phyloP scores from a whole-genome alignment of 2,113 vertebrate genomes.

The Pholis gunnellus region DNA sequence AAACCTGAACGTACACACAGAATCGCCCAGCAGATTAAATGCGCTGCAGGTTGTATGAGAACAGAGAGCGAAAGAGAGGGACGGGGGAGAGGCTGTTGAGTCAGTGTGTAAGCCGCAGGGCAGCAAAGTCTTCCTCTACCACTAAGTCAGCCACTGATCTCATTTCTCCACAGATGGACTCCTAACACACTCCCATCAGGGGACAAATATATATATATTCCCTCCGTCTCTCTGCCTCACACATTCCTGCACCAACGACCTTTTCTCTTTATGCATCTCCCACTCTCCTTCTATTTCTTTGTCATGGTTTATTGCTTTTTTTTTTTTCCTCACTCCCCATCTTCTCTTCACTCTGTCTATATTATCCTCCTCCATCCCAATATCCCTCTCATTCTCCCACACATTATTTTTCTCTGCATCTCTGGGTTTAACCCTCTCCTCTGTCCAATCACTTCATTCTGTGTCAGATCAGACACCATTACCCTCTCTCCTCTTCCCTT shows the following conservation, averaged over 20 bases:
- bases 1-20: constrained; percentile 25
- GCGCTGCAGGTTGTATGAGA: constrained; percentile 69
- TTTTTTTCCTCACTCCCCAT: not conserved
- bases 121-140: constrained; percentile 75
- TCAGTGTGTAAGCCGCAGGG: constrained; percentile 74
- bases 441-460: constrained; percentile 50
- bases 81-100: constrained; percentile 50
- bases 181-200: constrained; percentile 76
- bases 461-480: constrained; percentile 65
- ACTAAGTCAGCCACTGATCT: constrained; percentile 78
- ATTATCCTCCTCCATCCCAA: constrained; percentile 57
- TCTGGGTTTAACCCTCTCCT: constrained; percentile 62
- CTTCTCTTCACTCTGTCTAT: constrained; percentile 57
- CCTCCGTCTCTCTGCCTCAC: constrained; percentile 63
- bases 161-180: constrained; percentile 79
- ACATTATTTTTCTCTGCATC: constrained; percentile 36
- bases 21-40: constrained; percentile 68
- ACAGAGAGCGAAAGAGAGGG: constrained; percentile 44
- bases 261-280: constrained; percentile 59
- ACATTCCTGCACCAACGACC: constrained; percentile 52
- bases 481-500: constrained; percentile 55
- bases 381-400: constrained; percentile 37
- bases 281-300: constrained; percentile 35
- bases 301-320: constrained; percentile 26
- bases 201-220: constrained; percentile 75